Base-by-base conservation (phyloP, 2,888 invertebrate genomes). In the Scaptodrosophila latifasciaeformis region DNA sequence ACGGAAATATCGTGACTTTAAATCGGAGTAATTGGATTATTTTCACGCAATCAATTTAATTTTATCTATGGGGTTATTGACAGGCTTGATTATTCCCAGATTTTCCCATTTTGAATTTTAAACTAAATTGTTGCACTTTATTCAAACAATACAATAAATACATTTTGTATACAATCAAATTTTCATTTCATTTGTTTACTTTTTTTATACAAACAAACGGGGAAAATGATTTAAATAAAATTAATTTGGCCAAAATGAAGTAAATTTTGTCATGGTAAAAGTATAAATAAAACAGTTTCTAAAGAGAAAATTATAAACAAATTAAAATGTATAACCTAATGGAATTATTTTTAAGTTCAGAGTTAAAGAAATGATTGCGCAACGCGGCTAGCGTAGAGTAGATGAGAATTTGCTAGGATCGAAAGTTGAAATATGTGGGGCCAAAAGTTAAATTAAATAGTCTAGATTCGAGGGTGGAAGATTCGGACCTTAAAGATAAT, bases 81-180 rank as follows among this genome's bases (percentile, higher is more conserved):
- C 5, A 9, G 5, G 27, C 27, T 27, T 27, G 27, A 27, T 27
- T 27, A 9, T n/a, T n/a, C n/a, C n/a, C n/a, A n/a, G n/a, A n/a
- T n/a, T n/a, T n/a, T n/a, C n/a, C n/a, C n/a, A n/a, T n/a, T n/a
- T n/a, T n/a, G n/a, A n/a, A n/a, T n/a, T 37, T 61, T 68, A 75
- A 62, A 74, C 72, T 74, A 79, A 74, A 62, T 71, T 68, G 62
- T 65, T 79, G 55, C 72, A 64, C 57, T 76, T 76, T 76, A 80
- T 74, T 76, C 75, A 70, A 77, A 77, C 62, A 76, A 76, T 76
- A 71, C 49, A 67, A 76, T 70, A 72, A 62, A 62, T 70, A n/a
- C 15, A 27, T 64, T 68, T 63, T 67, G 62, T 63, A 62, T 62
- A 51, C 53, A 57, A 68, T 70, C 64, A 75, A 59, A 46, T 70